Conservation (phyloP, 2,797 vertebrate genomes). For the Pempheris klunzingeri region DNA sequence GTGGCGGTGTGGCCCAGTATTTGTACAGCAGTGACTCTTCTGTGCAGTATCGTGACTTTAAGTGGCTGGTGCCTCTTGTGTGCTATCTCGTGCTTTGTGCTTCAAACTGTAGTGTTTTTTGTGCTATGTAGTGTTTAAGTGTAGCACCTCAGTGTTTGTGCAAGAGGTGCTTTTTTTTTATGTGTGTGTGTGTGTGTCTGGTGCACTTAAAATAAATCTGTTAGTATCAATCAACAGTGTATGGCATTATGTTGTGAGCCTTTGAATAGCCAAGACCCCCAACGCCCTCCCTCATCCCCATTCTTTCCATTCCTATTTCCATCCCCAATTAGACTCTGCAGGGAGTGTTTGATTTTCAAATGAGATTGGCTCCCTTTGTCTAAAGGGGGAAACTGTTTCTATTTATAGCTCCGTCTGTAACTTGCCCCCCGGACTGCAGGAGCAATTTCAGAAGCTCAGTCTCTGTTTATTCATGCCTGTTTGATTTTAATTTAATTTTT, state of each 20-base stretch:
- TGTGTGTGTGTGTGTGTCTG: too few species aligned
- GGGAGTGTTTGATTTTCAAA: slow-evolving; percentile 70
- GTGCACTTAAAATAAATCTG: slow-evolving; percentile 43
- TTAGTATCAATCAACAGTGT: slow-evolving; percentile 32
- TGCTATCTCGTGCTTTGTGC: slow-evolving; percentile 54
- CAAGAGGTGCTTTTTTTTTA: slow-evolving; percentile 22
- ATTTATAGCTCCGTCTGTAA: slow-evolving; percentile 65
- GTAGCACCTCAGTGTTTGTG: slow-evolving; percentile 51
- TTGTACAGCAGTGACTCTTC: slow-evolving; percentile 46
- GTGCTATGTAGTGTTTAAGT: slow-evolving; percentile 45
- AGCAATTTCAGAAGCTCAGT: slow-evolving; percentile 53
- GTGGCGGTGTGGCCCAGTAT: slow-evolving; percentile 37
- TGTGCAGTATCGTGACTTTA: slow-evolving; percentile 51
- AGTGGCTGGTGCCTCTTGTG: slow-evolving; percentile 42
- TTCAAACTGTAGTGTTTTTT: slow-evolving; percentile 35
- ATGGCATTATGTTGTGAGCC: slow-evolving; percentile 28
- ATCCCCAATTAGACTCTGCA: slow-evolving; percentile 56
- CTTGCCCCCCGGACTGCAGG: slow-evolving; percentile 43
- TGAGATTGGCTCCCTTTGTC: slow-evolving; percentile 65
- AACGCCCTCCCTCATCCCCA: slow-evolving; percentile 64
- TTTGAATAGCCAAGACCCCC: slow-evolving; percentile 60
- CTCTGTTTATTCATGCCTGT: slow-evolving; percentile 67
- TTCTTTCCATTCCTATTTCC: slow-evolving; percentile 57
- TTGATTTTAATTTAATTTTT: slow-evolving; percentile 70
- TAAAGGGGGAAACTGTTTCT: slow-evolving; percentile 52